These are phyloP conservation scores for Fragum whitleyi DNA, from an alignment of 2,888 invertebrate genomes.

Conservation along the genomic window DNA sequence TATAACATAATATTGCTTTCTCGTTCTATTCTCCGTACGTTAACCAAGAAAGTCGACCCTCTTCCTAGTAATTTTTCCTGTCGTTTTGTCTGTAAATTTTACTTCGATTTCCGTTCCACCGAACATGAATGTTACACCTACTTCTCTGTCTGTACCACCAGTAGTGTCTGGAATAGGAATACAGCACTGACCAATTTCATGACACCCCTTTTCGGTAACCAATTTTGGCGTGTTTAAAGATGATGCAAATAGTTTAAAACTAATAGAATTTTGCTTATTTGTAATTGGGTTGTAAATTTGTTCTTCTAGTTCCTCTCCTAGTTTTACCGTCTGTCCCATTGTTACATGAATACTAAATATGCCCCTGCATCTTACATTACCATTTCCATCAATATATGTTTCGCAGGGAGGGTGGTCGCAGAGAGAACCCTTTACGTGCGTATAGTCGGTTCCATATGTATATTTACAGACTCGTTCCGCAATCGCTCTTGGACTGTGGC, in stretches of 20 bases:
- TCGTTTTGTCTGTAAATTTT: constrained; percentile 58
- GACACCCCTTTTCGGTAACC: constrained; percentile 61
- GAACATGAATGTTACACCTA: constrained; percentile 69
- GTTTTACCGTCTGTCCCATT: constrained; percentile 54
- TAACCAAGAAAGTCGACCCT: constrained; percentile 62
- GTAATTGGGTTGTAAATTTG: constrained; percentile 59
- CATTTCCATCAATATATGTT: background rate
- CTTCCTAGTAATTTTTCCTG: constrained; percentile 46
- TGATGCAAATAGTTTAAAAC: constrained; percentile 62
- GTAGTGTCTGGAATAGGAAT: constrained; percentile 62
- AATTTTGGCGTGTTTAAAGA: constrained; percentile 55
- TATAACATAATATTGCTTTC: too few species aligned
- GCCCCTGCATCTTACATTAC: background rate
- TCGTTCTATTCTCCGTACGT: too few species aligned
- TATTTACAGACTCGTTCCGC: constrained; percentile 57
- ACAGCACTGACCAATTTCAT: constrained; percentile 61
- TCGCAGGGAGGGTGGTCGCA: constrained; percentile 34
- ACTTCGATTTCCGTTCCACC: constrained; percentile 70
- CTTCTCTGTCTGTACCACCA: constrained; percentile 52
- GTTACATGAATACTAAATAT: constrained; percentile 66
- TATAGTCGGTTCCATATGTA: constrained; percentile 55
- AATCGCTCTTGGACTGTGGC: constrained; percentile 54
- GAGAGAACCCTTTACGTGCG: constrained; percentile 38
- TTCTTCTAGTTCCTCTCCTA: constrained; percentile 55
- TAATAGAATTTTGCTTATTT: constrained; percentile 60